Conservation (phyloP, 2,797 vertebrate genomes). For the Hydrocynus forskahlii region DNA sequence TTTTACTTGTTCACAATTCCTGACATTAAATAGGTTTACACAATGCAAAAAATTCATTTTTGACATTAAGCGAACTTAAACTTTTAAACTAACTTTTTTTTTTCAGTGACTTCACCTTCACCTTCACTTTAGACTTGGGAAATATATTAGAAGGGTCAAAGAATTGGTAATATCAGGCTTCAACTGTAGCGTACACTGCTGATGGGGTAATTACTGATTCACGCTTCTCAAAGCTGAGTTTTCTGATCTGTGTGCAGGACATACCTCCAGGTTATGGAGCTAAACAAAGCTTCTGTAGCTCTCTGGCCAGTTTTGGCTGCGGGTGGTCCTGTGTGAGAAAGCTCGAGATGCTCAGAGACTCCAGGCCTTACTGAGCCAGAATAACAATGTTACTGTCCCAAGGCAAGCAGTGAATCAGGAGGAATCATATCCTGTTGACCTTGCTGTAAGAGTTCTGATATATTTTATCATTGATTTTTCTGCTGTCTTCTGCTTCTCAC, state of each 20-base stretch:
- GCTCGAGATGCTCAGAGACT: conserved; percentile 26
- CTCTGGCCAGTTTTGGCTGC: not conserved
- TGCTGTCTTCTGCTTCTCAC: conserved; percentile 67
- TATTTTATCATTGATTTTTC: conserved; percentile 83
- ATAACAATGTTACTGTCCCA: conserved; percentile 58
- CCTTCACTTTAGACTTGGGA: too few species aligned
- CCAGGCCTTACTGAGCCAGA: conserved; percentile 47
- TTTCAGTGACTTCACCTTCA: too few species aligned
- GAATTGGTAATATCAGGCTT: too few species aligned
- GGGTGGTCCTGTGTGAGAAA: conserved; percentile 43
- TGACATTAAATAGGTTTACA: too few species aligned
- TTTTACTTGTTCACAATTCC: too few species aligned
- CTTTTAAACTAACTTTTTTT: too few species aligned
- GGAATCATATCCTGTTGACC: conserved; percentile 83
- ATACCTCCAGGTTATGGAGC: not conserved
- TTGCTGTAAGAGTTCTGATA: conserved; percentile 80
- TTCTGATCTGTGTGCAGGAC: not conserved
- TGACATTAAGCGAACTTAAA: too few species aligned
- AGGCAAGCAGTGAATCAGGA: conserved; percentile 72
- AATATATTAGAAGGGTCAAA: too few species aligned
- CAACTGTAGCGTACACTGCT: too few species aligned
- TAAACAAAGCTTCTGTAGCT: not conserved
- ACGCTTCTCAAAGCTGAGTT: not conserved
- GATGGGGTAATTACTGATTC: not conserved
- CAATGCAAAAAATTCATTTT: too few species aligned